These are phyloP conservation scores for Hipparchia semele DNA, from an alignment of 2,888 invertebrate genomes.

Conservation along the genomic window DNA sequence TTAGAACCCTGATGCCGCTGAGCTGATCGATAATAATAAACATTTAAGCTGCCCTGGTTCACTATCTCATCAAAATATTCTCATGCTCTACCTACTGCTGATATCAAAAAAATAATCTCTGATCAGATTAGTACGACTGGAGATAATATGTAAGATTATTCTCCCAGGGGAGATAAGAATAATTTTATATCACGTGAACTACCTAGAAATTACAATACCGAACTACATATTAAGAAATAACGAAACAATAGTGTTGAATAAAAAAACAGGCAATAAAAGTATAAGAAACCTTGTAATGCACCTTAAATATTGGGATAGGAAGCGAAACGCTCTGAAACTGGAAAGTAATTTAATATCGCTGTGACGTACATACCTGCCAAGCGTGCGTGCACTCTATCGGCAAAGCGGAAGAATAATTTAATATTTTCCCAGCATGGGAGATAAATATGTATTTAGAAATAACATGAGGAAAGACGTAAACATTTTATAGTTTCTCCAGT, in stretches of 20 bases:
- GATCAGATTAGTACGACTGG: conserved; percentile 1
- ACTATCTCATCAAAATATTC: conserved; percentile 11
- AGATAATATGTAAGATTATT: conserved; percentile 1
- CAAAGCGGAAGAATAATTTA: conserved; percentile 45
- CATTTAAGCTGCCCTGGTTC: neutral
- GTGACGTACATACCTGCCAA: conserved; percentile 24
- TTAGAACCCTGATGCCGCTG: neutral
- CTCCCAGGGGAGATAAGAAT: neutral
- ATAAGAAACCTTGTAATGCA: neutral
- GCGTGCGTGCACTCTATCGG: conserved; percentile 51
- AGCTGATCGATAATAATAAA: neutral
- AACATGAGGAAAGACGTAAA: conserved; percentile 7
- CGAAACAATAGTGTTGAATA: neutral
- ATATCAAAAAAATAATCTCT: neutral
- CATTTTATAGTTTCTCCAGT: neutral
- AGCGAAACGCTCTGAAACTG: conserved; percentile 61
- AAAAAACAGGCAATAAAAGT: neutral
- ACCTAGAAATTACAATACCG: neutral
- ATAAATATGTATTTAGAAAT: conserved; percentile 1
- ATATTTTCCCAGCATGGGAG: conserved; percentile 41
- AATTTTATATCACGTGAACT: neutral
- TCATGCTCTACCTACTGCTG: conserved; percentile 12
- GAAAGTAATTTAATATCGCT: conserved; percentile 55
- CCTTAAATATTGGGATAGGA: conserved; percentile 42
- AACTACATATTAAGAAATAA: neutral